Conservation (phyloP, 2,888 invertebrate genomes). For the Trissonchulus sp. region DNA sequence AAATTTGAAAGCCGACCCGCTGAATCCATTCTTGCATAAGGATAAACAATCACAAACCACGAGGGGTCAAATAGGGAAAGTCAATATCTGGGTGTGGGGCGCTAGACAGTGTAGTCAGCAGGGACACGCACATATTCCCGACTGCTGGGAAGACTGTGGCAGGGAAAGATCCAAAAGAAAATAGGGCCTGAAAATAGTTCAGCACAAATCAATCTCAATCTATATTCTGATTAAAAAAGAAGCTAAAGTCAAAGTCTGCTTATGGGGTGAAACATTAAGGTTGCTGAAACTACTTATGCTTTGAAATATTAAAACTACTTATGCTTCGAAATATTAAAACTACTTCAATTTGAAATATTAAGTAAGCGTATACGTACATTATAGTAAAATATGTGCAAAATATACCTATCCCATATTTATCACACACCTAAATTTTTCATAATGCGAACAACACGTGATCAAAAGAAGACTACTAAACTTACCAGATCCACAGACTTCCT, state of each 20-base stretch:
- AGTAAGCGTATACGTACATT: too few species aligned
- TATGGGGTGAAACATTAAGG: neutral
- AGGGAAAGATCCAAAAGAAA: constrained; percentile 67
- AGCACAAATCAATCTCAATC: too few species aligned
- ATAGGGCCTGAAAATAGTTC: constrained; percentile 60
- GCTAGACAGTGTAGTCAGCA: constrained; percentile 13
- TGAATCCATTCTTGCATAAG: too few species aligned
- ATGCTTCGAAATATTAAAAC: neutral
- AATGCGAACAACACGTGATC: constrained; percentile 20
- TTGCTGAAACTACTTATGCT: too few species aligned
- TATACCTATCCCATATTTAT: neutral
- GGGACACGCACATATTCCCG: constrained; percentile 28
- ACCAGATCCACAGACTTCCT: constrained; percentile 71
- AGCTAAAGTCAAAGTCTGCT: constrained; percentile 2
- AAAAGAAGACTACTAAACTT: constrained; percentile 32
- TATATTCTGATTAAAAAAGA: too few species aligned
- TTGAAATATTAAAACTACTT: too few species aligned
- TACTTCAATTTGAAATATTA: constrained; percentile 12
- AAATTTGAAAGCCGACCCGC: too few species aligned
- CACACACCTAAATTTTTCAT: neutral
- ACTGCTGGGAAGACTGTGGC: constrained; percentile 52
- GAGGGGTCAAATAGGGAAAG: too few species aligned
- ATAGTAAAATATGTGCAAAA: constrained; percentile 13
- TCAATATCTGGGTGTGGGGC: too few species aligned
- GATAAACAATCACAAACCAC: too few species aligned